A percentile compares a stretch with the other conserved stretches of the same genome.
phyloP scores from a whole-genome alignment of 2,888 invertebrate genomes.

The Nineta flava region DNA sequence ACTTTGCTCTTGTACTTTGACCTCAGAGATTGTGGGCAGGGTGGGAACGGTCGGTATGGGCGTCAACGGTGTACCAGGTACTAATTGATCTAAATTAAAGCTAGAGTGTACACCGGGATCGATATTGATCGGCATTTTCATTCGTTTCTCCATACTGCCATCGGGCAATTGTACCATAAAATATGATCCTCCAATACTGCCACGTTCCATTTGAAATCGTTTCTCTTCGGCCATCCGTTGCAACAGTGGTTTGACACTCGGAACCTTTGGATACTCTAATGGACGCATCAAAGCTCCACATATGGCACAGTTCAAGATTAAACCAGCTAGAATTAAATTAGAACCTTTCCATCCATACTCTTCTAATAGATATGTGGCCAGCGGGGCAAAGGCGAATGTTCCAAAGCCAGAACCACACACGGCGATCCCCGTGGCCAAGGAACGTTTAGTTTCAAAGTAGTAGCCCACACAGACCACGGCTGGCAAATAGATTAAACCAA shows the following conservation, averaged over 20 bases:
- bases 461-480: conserved; percentile 95
- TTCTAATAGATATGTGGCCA: conserved; percentile 64
- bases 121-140: conserved; percentile 81
- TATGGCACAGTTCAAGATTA: conserved; percentile 81
- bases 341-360: conserved; percentile 80
- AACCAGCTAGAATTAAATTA: conserved; percentile 78
- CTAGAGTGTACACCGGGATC: conserved; percentile 91
- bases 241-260: conserved; percentile 64
- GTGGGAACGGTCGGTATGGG: conserved; percentile 73
- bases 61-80: conserved; percentile 55
- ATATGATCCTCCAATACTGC: conserved; percentile 75
- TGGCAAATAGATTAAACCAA: conserved; percentile 87
- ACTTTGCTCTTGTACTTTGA: conserved; percentile 47
- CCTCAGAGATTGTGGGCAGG: conserved; percentile 80
- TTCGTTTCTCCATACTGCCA: conserved; percentile 75
- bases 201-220: conserved; percentile 76
- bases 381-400: conserved; percentile 88
- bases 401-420: conserved; percentile 94
- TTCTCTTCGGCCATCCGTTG: conserved; percentile 91
- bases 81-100: conserved; percentile 70
- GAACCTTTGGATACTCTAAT: conserved; percentile 56
- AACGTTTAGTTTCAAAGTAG: conserved; percentile 91
- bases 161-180: conserved; percentile 74
- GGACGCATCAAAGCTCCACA: conserved; percentile 76
- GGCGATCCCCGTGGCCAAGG: conserved; percentile 86